Percentiles rank a stretch among this genome's conserved stretches.
Evolutionary conservation across 2,113 vertebrate genomes (phyloP).

Genomic region (Tringa solitaria): DNA sequence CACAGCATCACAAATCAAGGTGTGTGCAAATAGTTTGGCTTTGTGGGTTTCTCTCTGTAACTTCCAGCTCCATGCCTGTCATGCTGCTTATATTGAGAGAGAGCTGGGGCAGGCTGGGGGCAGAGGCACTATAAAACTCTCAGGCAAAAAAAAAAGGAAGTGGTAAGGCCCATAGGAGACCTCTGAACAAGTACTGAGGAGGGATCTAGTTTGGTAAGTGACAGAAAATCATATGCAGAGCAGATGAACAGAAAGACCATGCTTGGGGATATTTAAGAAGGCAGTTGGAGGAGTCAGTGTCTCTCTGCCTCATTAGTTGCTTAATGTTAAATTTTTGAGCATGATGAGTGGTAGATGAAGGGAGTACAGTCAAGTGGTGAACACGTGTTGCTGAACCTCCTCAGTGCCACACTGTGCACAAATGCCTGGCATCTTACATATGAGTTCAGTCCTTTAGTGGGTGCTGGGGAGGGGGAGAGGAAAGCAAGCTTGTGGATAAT

Average conservation of each 20-base stretch:
- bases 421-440: not conserved
- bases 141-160: not conserved
- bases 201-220: not conserved
- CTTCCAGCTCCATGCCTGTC: not conserved
- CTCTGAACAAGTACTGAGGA: not conserved
- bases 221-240: not conserved
- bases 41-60: not conserved
- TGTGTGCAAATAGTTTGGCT: not conserved
- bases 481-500: not conserved
- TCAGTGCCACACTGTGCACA: not conserved
- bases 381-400: not conserved
- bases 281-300: not conserved
- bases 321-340: not conserved
- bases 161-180: not conserved
- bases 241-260: not conserved
- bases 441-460: not conserved
- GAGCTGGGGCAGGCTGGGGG: not conserved
- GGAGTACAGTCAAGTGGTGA: not conserved
- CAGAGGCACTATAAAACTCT: not conserved
- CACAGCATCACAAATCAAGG: not conserved
- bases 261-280: not conserved
- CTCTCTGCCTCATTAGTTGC: not conserved
- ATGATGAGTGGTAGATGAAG: not conserved
- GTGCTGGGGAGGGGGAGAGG: not conserved
- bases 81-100: not conserved